Evolutionary conservation across 2,888 invertebrate species (phyloP).

Genomic region (Chromoteleia sp.): DNA sequence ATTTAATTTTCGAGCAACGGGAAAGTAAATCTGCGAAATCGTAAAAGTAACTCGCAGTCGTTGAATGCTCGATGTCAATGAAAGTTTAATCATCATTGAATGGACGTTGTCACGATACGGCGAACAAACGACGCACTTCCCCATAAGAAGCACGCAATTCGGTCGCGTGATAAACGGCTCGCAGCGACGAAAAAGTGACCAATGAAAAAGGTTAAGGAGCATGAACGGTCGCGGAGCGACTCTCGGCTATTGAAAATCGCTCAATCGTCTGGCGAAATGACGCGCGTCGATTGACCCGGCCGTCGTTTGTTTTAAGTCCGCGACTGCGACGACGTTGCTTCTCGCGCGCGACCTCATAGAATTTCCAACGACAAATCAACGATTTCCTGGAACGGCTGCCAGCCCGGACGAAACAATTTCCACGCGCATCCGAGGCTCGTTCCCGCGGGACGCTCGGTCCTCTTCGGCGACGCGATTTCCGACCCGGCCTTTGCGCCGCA

Average conservation of each 20-base stretch:
- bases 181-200: conserved; percentile 45
- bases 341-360: conserved; percentile 46
- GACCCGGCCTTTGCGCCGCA: background rate
- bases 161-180: conserved; percentile 55
- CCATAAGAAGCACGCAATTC: conserved; percentile 47
- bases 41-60: conserved; percentile 15
- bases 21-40: conserved; percentile 26
- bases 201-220: conserved; percentile 59
- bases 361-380: conserved; percentile 63
- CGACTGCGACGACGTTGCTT: conserved; percentile 18
- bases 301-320: conserved; percentile 63
- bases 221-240: conserved; percentile 51
- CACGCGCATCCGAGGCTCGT: conserved; percentile 23
- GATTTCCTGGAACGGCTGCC: conserved; percentile 44
- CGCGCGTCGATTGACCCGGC: conserved; percentile 52
- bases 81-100: conserved; percentile 49
- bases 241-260: conserved; percentile 58
- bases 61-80: conserved; percentile 31
- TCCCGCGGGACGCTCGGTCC: background rate
- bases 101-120: conserved; percentile 34
- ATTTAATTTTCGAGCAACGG: too few species aligned
- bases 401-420: conserved; percentile 26
- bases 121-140: conserved; percentile 44
- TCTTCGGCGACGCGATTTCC: conserved; percentile 18
- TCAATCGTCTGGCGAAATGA: conserved; percentile 55